Evolutionary conservation across 2,888 invertebrate genomes (phyloP).

Genomic region (Nephrotoma flavescens): DNA sequence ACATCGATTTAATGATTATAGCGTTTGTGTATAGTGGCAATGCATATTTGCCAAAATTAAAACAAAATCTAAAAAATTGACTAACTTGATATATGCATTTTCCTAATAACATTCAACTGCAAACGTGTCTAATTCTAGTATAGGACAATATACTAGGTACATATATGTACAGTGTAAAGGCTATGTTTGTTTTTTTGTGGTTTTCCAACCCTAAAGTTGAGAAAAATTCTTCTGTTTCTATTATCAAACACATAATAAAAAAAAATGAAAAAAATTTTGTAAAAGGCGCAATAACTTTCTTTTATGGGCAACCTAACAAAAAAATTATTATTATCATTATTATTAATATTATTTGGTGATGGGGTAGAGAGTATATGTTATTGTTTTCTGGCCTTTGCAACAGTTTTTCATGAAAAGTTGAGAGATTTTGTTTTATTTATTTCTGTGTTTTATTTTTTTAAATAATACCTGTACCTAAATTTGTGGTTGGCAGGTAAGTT

Average conservation of each 20-base stretch:
- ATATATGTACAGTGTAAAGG: not conserved
- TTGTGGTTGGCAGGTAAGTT: not conserved
- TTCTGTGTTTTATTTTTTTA: not conserved
- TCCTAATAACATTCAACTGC: no score
- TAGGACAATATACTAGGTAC: no score
- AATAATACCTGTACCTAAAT: not conserved
- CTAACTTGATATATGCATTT: no score
- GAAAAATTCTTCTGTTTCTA: not conserved
- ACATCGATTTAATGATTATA: no score
- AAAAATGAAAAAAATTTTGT: not conserved
- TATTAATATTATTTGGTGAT: not conserved
- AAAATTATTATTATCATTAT: not conserved
- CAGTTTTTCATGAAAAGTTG: not conserved
- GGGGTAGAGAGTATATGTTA: not conserved
- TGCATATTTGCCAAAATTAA: no score
- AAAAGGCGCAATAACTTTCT: not conserved
- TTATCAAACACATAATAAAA: not conserved
- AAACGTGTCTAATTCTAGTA: no score
- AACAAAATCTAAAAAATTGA: no score
- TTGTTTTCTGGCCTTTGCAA: not conserved
- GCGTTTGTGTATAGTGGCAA: no score
- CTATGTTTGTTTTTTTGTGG: not conserved
- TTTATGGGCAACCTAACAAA: not conserved
- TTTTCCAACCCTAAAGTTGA: not conserved
- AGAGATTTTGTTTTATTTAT: not conserved